These are phyloP conservation scores for Diadumene lineata DNA, from an alignment of 92 coral and sea anemone species.

Conservation along the genomic window DNA sequence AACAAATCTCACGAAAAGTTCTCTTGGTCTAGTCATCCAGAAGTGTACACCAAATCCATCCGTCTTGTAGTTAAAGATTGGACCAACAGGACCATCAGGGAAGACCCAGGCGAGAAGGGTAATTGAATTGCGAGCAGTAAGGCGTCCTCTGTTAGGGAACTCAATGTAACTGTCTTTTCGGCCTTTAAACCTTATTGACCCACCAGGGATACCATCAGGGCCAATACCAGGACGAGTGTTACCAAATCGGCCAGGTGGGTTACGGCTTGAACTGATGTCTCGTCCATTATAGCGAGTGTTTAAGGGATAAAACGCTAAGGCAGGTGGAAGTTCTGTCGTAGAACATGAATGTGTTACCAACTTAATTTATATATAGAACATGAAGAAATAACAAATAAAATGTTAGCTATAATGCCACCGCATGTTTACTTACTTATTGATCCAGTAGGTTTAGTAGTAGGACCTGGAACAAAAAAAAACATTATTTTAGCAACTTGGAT, in stretches of 20 bases:
- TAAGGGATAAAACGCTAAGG: constrained; percentile 78
- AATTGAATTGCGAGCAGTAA: constrained; percentile 70
- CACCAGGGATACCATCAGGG: constrained; percentile 69
- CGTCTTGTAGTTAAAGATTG: constrained; percentile 77
- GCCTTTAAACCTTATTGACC: constrained; percentile 73
- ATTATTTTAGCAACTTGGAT: neutral
- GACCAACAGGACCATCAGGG: constrained; percentile 77
- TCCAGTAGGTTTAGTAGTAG: constrained; percentile 34
- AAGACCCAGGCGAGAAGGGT: constrained; percentile 81
- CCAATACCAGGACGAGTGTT: constrained; percentile 72
- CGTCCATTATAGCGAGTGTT: constrained; percentile 60
- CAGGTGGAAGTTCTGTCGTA: constrained; percentile 67
- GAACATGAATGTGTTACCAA: neutral
- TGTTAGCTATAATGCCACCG: too few relatives aligned
- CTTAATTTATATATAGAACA: neutral
- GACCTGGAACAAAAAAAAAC: constrained; percentile 26
- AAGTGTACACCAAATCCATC: constrained; percentile 83
- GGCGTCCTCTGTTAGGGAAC: constrained; percentile 69
- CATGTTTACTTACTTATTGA: constrained; percentile 41
- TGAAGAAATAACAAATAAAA: neutral
- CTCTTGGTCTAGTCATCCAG: constrained; percentile 75
- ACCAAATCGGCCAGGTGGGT: constrained; percentile 71
- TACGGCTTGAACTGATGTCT: constrained; percentile 70
- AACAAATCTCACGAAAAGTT: constrained; percentile 69
- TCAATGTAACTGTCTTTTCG: constrained; percentile 73